Percentiles rank a stretch among this genome's conserved stretches.
Evolutionary conservation across 2,888 invertebrate genomes (phyloP).

Genomic region (Therioaphis trifolii): DNA sequence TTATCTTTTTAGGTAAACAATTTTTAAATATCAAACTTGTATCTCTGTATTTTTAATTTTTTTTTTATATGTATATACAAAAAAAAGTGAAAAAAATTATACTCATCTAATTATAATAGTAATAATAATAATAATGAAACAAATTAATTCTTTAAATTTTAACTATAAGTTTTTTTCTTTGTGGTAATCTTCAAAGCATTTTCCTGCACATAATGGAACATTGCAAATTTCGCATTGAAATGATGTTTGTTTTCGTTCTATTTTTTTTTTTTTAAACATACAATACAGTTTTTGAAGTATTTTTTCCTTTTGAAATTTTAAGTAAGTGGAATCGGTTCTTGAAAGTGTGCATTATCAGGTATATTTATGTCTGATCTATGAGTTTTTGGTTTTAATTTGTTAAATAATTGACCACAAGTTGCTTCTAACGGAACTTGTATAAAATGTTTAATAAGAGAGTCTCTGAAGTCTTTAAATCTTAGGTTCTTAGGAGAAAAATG

Average conservation of each 20-base stretch:
- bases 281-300: conserved; percentile 25
- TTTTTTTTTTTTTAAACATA: conserved; percentile 16
- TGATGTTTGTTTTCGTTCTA: too few relatives aligned
- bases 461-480: too few relatives aligned
- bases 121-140: too few relatives aligned
- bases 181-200: too few relatives aligned
- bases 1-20: not conserved
- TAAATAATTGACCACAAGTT: not conserved
- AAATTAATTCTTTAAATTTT: too few relatives aligned
- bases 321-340: conserved; percentile 22
- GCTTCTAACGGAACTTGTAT: not conserved
- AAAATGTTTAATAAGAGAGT: not conserved
- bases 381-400: not conserved
- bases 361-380: conserved; percentile 6
- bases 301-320: conserved; percentile 11
- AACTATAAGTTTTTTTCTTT: too few relatives aligned
- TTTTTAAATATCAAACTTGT: not conserved
- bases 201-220: too few relatives aligned
- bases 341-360: too few relatives aligned
- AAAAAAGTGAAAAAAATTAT: not conserved
- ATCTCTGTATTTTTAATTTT: not conserved
- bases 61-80: not conserved
- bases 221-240: too few relatives aligned
- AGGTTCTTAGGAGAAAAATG: conserved; percentile 17
- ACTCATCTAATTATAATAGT: too few relatives aligned